These are phyloP conservation scores for Pollenia amentaria DNA, from an alignment of 2,888 invertebrate species.

Conservation along the genomic window DNA sequence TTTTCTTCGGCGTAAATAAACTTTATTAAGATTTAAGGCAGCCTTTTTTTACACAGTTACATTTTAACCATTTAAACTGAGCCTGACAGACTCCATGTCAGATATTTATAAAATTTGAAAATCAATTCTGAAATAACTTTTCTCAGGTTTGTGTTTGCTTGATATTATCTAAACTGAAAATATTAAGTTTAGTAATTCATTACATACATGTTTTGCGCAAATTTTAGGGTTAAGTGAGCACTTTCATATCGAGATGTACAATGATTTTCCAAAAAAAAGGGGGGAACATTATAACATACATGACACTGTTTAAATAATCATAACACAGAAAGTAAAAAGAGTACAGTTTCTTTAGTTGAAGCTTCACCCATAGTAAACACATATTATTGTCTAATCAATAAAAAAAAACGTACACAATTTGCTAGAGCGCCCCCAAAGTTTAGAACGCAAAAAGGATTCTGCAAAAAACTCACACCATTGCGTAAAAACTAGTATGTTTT, in stretches of 20 bases:
- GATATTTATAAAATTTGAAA: too few species aligned
- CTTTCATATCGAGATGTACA: neutral
- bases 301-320: neutral
- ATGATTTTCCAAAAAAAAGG: neutral
- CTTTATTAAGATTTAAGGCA: too few species aligned
- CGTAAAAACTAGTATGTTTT: constrained; percentile 37
- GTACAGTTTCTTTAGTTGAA: constrained; percentile 62
- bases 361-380: constrained; percentile 3
- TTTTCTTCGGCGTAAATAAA: too few species aligned
- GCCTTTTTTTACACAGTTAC: too few species aligned
- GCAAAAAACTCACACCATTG: constrained; percentile 24
- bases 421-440: constrained; percentile 36
- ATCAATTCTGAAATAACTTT: too few species aligned
- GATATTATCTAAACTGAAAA: too few species aligned
- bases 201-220: neutral
- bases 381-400: constrained; percentile 66
- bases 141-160: too few species aligned
- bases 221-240: constrained; percentile 31
- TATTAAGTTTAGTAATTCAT: too few species aligned
- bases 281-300: constrained; percentile 1
- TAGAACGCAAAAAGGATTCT: constrained; percentile 36
- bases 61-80: too few species aligned
- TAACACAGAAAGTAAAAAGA: neutral
- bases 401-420: neutral
- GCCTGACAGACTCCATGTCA: too few species aligned